A percentile compares a stretch with the other conserved stretches of the same genome.
Evolutionary conservation across 2,888 invertebrate genomes (phyloP).

Genomic region (Ormyrus pomaceus): DNA sequence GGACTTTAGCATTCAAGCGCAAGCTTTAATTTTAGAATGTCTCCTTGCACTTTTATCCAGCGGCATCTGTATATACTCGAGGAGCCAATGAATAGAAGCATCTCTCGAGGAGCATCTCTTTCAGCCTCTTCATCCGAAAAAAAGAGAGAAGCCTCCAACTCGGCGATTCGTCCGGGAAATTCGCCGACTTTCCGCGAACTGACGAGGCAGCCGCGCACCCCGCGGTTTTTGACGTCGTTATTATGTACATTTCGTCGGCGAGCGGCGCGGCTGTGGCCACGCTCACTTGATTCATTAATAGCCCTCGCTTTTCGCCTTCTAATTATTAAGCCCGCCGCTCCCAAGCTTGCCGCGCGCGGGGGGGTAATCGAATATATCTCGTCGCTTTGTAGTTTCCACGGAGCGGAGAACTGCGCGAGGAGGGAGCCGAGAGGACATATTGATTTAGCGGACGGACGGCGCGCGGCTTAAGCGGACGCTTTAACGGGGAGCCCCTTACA

Average conservation of each 20-base stretch:
- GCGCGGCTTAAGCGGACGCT: slow-evolving; percentile 43
- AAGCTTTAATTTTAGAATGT: no score
- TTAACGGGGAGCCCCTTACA: slow-evolving; percentile 41
- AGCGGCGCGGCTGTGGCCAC: not conserved
- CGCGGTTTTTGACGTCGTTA: slow-evolving; percentile 42
- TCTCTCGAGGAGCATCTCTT: no score
- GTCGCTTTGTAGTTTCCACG: slow-evolving; percentile 39
- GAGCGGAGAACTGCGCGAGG: not conserved
- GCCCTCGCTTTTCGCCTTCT: slow-evolving; percentile 37
- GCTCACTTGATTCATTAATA: slow-evolving; percentile 29
- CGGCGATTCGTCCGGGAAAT: slow-evolving; percentile 15
- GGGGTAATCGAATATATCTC: slow-evolving; percentile 50
- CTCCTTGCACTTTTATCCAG: no score
- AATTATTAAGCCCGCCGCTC: slow-evolving; percentile 34
- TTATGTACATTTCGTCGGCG: slow-evolving; percentile 18
- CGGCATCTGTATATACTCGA: no score
- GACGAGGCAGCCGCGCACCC: not conserved
- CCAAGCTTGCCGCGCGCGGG: not conserved
- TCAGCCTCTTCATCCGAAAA: no score
- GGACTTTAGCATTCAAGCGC: no score
- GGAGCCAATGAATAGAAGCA: no score
- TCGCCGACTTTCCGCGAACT: not conserved
- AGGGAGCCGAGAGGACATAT: slow-evolving; percentile 24
- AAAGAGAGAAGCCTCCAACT: not conserved
- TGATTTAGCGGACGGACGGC: slow-evolving; percentile 40